Conservation (phyloP, 2,113 vertebrate genomes). For the Barbus barbus region DNA sequence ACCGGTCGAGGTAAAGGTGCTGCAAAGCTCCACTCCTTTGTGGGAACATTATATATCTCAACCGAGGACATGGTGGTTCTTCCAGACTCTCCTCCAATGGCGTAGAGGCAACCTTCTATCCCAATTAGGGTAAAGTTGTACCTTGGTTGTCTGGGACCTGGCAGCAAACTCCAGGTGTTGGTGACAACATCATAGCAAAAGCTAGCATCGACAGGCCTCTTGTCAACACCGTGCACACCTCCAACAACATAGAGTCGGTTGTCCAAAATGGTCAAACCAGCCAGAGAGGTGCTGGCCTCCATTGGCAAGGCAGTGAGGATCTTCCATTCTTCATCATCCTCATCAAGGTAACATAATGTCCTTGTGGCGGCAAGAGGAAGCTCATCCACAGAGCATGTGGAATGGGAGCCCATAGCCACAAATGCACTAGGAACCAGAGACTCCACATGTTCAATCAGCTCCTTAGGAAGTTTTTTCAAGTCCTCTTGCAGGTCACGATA, state of each 20-base stretch:
- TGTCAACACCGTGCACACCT: constrained; percentile 83
- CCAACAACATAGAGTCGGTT: constrained; percentile 92
- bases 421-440: constrained; percentile 83
- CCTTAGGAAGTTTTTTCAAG: constrained; percentile 70
- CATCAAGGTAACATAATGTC: constrained; percentile 87
- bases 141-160: constrained; percentile 84
- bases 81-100: constrained; percentile 84
- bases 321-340: constrained; percentile 82
- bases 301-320: constrained; percentile 84
- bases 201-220: constrained; percentile 83
- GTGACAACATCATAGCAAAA: constrained; percentile 83
- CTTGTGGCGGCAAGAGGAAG: constrained; percentile 70
- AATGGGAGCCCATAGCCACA: constrained; percentile 85
- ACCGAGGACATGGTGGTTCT: constrained; percentile 81
- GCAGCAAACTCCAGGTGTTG: constrained; percentile 81
- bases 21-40: constrained; percentile 78
- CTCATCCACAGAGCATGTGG: constrained; percentile 81
- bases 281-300: constrained; percentile 86
- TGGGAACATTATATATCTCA: constrained; percentile 78
- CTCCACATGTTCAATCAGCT: constrained; percentile 80
- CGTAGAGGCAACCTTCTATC: constrained; percentile 82
- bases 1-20: constrained; percentile 80
- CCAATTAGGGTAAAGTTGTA: constrained; percentile 85
- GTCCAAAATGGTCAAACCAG: constrained; percentile 84
- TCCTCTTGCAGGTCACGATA: constrained; percentile 75